Base-by-base conservation (phyloP, 1,140 invertebrate genomes). In the Procambarus clarkii region DNA sequence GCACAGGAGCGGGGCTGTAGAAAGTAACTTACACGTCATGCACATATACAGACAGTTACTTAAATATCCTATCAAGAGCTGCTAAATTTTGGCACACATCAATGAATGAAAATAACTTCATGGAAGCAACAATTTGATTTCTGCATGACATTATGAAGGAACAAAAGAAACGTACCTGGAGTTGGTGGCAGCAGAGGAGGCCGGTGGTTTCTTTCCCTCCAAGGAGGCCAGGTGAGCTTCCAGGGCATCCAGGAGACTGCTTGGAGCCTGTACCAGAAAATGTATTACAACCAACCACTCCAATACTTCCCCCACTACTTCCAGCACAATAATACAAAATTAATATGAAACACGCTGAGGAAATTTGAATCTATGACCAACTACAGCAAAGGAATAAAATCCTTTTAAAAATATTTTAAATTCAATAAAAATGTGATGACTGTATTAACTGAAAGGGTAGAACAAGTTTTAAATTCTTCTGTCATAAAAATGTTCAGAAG, bases 231-330 rank as follows among this genome's bases (percentile, higher is more conserved):
- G 96, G 95, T 99, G 99, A 93, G 98, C 98, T 94, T 99, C 99
- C 82, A 99, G 95, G 0, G 99, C 99, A 95, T 99, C 99, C 80
- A 99, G 95, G 79, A 99, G 95, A 95, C 98, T 99, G 94, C 98
- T 99, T 0, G 99, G 99, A n/a, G 99, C 98, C 96, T 97, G 60
- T 44, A 60, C 34, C 58, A 84, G 21, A 34, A 45, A 77, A 74
- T 77, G 79, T 15, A n/a, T n/a, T 13, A 45, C 60, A 50, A 50
- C 45, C 13, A 69, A 69, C 64, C 21, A 5, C 4, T 69, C 64
- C 21, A 69, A 18, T 74, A 44, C 5, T 54, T 54, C 13, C 4
- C 7, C 50, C 13, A 8, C 5, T 54, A 13, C 1, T 54, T 54
- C 50, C 50, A 54, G 8, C 50, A 54, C 4, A 54, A 3, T 54